Evolutionary conservation across 2,113 vertebrate genomes (phyloP), one percentile per base, ranked within the genome.

Genomic region (Zootoca vivipara): DNA sequence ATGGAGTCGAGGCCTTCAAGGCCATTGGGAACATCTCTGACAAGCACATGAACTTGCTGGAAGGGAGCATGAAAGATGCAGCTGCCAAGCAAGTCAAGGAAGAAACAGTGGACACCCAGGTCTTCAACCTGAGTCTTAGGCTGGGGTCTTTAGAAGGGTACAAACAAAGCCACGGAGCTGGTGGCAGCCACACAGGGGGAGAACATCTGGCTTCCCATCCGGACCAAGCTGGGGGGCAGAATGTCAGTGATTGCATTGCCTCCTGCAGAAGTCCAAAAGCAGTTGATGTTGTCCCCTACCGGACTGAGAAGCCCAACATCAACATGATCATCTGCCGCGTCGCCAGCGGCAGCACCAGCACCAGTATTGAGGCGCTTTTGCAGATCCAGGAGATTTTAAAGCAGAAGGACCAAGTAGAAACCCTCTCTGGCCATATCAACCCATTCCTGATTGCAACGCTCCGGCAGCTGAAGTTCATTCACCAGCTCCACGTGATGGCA

Each of bases 401-500:
- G 35, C 96, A 97, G 91, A 96, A 97, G 75, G 97, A 97, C 94
- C 97, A 97, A 78, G 96, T 93, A 0, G 97, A 97, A 79, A 94
- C 96, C 64, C 97, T 97, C 96, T 97, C 97, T 0, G 97, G 97
- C 64, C 97, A 98, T 94, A 97, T 98, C 24, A 98, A 98, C 91
- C 97, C 98, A 93, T 97, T 98, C 92, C 96, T 98, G 73, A 97
- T 98, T 56, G 97, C 97, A 28, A 97, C 96, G 7, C 96, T 98
- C 94, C 98, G 97, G 96, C 98, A 98, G 95, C 95, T 98, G 67
- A 91, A 97, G 30, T 97, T 98, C 83, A 97, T 98, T 91, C 97
- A 97, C 89, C 96, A 96, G 93, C 97, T 91, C 0, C 97, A 98
- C 91, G 97, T 97, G 96, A 95, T 96, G 4, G 95, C 96, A 4